phyloP scores from a whole-genome alignment of 2,888 invertebrate genomes.

The Drosophila subsilvestris region DNA sequence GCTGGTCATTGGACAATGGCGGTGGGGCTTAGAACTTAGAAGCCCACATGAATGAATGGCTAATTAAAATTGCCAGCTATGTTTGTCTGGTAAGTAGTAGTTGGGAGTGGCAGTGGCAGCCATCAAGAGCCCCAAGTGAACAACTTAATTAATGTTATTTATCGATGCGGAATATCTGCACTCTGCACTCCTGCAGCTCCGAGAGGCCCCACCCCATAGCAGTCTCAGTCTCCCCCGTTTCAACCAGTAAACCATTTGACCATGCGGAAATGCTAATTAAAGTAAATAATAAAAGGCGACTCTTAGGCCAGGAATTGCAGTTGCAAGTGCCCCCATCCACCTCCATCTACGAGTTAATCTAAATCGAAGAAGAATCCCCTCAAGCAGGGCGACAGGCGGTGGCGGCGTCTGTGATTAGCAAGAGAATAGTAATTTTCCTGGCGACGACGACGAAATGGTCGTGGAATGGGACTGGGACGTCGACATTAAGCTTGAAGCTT shows the following conservation, averaged over 20 bases:
- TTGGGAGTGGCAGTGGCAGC: constrained; percentile 55
- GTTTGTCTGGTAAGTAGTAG: background rate
- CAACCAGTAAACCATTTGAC: constrained; percentile 33
- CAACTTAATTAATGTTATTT: constrained; percentile 79
- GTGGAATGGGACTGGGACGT: constrained; percentile 10
- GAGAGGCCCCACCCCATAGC: constrained; percentile 6
- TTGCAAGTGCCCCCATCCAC: constrained; percentile 16
- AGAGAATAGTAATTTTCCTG: constrained; percentile 58
- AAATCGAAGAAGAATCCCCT: constrained; percentile 5
- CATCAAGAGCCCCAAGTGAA: constrained; percentile 39
- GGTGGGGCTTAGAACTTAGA: constrained; percentile 46
- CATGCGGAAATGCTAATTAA: constrained; percentile 77
- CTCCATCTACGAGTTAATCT: background rate
- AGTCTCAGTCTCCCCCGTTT: background rate
- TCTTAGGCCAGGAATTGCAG: constrained; percentile 13
- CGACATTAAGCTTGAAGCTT: constrained; percentile 47
- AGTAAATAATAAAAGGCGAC: constrained; percentile 70
- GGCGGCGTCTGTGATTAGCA: constrained; percentile 71
- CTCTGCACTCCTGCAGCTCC: constrained; percentile 9
- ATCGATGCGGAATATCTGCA: constrained; percentile 74
- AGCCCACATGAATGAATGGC: constrained; percentile 57
- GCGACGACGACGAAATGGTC: constrained; percentile 36
- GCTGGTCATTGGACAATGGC: constrained; percentile 11
- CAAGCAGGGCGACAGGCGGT: constrained; percentile 33
- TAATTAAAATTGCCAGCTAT: constrained; percentile 64